Conservation (phyloP, 2,888 invertebrate genomes). For the Hoplodrina ambigua region DNA sequence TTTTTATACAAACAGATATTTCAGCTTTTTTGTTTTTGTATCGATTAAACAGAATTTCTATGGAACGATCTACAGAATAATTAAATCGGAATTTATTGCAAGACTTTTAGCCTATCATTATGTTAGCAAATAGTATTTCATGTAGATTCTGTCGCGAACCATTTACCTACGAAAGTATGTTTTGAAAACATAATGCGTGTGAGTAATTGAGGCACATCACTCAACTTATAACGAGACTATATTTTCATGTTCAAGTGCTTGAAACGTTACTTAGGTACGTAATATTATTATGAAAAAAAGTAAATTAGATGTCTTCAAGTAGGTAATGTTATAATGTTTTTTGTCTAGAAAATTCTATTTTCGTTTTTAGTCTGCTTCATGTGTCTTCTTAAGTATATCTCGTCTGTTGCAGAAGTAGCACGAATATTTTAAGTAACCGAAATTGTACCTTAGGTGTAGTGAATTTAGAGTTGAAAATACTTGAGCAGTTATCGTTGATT, state of each 20-base stretch:
- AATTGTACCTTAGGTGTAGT: too few species aligned
- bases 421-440: not conserved
- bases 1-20: too few species aligned
- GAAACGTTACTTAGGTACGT: slow-evolving; percentile 12
- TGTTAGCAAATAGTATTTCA: slow-evolving; percentile 31
- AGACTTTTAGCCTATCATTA: slow-evolving; percentile 28
- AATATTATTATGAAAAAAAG: slow-evolving; percentile 40
- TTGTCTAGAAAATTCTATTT: not conserved
- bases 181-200: slow-evolving; percentile 61
- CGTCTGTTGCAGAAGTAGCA: not conserved
- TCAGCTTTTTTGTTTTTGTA: too few species aligned
- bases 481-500: too few species aligned
- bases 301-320: slow-evolving; percentile 19
- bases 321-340: not conserved
- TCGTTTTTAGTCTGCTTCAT: not conserved
- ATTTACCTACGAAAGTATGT: slow-evolving; percentile 55
- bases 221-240: slow-evolving; percentile 66
- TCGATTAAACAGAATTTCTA: too few species aligned
- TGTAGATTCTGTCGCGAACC: slow-evolving; percentile 31
- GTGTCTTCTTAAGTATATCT: not conserved
- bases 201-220: slow-evolving; percentile 70
- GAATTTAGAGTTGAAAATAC: too few species aligned
- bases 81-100: too few species aligned
- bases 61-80: too few species aligned
- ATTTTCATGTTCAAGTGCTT: slow-evolving; percentile 38